Conservation (phyloP, 2,113 vertebrate species). For the Montifringilla adamsi region DNA sequence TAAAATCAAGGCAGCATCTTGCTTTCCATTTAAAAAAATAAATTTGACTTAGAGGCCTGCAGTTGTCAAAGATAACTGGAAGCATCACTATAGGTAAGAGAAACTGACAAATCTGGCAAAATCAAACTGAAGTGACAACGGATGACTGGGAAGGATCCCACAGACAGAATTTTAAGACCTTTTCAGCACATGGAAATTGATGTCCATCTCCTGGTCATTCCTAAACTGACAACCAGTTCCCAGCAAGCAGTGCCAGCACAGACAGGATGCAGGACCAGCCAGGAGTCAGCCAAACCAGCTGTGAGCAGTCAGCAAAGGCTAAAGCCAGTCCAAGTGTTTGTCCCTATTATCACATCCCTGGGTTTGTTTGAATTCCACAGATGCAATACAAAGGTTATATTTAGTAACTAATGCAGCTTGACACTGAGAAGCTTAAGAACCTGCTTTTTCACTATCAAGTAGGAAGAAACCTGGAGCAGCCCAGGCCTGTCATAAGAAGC, state of each 20-base stretch:
- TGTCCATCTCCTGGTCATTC: background rate
- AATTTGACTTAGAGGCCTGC: background rate
- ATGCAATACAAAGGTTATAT: constrained; percentile 39
- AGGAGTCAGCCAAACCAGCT: background rate
- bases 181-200: background rate
- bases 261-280: background rate
- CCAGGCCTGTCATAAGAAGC: background rate
- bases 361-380: constrained; percentile 25
- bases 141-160: background rate
- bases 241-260: background rate
- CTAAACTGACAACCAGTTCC: background rate
- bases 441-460: background rate
- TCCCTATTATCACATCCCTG: background rate
- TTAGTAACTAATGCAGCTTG: constrained; percentile 10
- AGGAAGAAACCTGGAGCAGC: background rate
- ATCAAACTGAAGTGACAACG: background rate
- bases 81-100: background rate
- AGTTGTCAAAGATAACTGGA: background rate
- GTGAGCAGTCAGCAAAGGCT: background rate
- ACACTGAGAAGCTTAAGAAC: background rate
- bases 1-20: background rate
- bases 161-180: background rate
- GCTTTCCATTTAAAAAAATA: background rate
- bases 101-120: background rate
- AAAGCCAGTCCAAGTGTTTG: background rate